Conservation (phyloP, 2,113 vertebrate genomes). For the Malaclemys terrapin region DNA sequence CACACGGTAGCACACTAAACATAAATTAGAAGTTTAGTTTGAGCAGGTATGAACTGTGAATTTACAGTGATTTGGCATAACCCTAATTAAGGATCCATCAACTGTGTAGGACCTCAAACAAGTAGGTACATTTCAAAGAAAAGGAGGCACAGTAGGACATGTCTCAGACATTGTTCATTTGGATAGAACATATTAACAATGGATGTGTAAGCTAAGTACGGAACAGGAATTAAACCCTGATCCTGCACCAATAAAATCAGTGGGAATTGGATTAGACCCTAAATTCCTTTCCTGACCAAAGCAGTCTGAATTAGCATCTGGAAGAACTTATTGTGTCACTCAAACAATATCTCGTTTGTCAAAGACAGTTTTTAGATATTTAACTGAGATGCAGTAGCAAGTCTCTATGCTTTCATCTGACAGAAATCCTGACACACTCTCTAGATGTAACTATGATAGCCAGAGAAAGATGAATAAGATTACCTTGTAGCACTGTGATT, state of each 20-base stretch:
- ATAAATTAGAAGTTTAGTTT: neutral
- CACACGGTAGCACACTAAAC: too few species aligned
- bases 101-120: neutral
- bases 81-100: neutral
- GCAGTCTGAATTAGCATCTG: neutral
- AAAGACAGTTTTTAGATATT: neutral
- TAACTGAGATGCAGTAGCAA: neutral
- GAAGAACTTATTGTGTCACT: neutral
- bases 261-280: neutral
- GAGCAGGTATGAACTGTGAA: neutral
- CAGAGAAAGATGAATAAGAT: neutral
- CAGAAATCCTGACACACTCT: neutral
- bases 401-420: neutral
- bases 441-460: neutral
- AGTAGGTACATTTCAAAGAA: neutral
- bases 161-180: neutral
- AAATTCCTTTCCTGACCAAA: neutral
- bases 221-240: neutral
- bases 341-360: neutral
- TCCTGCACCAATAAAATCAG: too few species aligned
- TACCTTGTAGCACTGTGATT: neutral
- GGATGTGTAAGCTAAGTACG: accelerated
- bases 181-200: neutral
- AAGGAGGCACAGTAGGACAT: neutral
- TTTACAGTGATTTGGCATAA: neutral